Base-by-base conservation (phyloP, 2,888 invertebrate species). In the Eugnorisma glareosa region DNA sequence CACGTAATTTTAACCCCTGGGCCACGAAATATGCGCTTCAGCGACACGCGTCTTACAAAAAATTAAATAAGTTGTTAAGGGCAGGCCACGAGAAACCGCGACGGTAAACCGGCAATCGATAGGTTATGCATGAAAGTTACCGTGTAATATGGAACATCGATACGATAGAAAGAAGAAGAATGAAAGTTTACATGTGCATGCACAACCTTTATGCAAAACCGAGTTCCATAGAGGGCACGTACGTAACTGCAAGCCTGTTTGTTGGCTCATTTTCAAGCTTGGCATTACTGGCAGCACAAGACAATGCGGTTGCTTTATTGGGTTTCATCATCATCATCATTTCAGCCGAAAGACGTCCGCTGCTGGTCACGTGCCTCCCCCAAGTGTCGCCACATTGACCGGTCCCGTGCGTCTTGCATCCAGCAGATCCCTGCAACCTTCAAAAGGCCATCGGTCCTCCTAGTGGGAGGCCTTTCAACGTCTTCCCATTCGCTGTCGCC, bases 1-100 rank as follows among this genome's bases (percentile, higher is more conserved):
- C 59, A 75, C 57, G 72, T 73, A 40, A 28, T 67, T 84, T 7
- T 6, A 73, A 40, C 8, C 40, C 40, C 64, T 40, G 18, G 40
- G n/a, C 64, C 40, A 64, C 64, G 18, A 1, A 1, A 8, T 64
- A 40, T 1, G 5, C 61, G 61, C 1, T 61, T 2, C 10, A 8
- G 31, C 18, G 10, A 61, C 40, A 40, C n/a, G 18, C 64, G 40
- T 24, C 2, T n/a, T 37, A 7, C 24, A 10, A 31, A 0, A 21
- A 61, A 61, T n/a, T 10, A 5, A 10, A 13, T 11, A n/a, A n/a
- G 13, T 51, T 51, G 24, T 54, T 54, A 11, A n/a, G 54, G 13
- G n/a, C 13, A 13, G n/a, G n/a, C 28, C 28, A 57, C 7, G 7
- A 57, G 15, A 7, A 4, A 54, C 13, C 7, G n/a, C n/a, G n/a